phyloP scores from a whole-genome alignment of 2,888 invertebrate genomes.

The Metacarcinus magister region DNA sequence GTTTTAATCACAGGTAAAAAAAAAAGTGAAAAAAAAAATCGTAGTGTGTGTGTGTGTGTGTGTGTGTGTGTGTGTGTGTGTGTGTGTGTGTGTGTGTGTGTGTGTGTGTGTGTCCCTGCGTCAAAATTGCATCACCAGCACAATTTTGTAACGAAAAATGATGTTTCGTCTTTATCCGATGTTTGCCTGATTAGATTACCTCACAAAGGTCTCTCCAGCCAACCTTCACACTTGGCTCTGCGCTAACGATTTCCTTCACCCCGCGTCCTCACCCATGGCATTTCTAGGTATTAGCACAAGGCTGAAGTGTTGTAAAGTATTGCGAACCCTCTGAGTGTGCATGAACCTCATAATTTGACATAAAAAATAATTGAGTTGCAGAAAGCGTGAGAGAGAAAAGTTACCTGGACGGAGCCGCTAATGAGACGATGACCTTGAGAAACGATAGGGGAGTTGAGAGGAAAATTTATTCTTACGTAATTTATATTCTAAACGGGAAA shows the following conservation, averaged over 20 bases:
- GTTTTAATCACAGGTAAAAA: background rate
- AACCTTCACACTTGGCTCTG: background rate
- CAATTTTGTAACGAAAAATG: background rate
- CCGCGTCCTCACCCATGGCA: background rate
- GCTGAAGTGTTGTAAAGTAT: background rate
- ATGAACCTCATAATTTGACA: background rate
- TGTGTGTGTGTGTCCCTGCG: background rate
- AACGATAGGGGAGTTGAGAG: background rate
- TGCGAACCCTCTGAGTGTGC: background rate
- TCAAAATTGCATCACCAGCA: background rate
- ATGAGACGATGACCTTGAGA: too few relatives aligned
- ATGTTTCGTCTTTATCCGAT: background rate
- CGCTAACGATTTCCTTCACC: background rate
- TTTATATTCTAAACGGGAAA: background rate
- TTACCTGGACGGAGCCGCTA: too few relatives aligned
- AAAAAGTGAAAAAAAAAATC: too few relatives aligned
- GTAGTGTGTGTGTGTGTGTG: background rate
- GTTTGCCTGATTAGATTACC: background rate
- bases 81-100: constrained; percentile 45
- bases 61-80: constrained; percentile 28
- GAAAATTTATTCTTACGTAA: background rate
- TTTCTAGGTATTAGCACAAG: background rate
- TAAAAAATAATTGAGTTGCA: too few relatives aligned
- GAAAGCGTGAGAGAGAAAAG: too few relatives aligned
- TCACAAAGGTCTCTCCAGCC: background rate